Percentiles rank a stretch among this genome's conserved stretches.
Evolutionary conservation across 2,888 invertebrate species (phyloP).

Genomic region (Spilarctia lutea): DNA sequence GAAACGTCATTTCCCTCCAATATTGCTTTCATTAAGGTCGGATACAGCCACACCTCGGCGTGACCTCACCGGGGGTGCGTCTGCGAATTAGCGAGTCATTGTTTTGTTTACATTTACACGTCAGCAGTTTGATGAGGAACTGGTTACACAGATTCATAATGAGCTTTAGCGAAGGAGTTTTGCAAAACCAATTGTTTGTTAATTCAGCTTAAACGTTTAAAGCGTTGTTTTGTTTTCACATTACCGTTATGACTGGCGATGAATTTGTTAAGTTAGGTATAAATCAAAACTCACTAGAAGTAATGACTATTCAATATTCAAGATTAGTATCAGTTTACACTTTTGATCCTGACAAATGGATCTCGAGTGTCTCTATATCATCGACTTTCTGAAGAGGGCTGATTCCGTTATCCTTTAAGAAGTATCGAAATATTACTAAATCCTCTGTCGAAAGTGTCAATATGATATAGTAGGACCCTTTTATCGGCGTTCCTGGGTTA

Average conservation of each 20-base stretch:
- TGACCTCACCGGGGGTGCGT: slow-evolving; percentile 73
- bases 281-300: slow-evolving; percentile 23
- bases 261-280: background rate
- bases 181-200: slow-evolving; percentile 23
- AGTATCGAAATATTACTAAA: slow-evolving; percentile 74
- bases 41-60: slow-evolving; percentile 69
- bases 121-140: slow-evolving; percentile 73
- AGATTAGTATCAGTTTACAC: slow-evolving; percentile 28
- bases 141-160: slow-evolving; percentile 64
- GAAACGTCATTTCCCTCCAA: slow-evolving; percentile 50
- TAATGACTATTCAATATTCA: slow-evolving; percentile 41
- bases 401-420: slow-evolving; percentile 68
- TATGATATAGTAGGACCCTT: slow-evolving; percentile 82
- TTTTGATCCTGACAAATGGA: slow-evolving; percentile 59
- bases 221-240: slow-evolving; percentile 8
- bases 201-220: slow-evolving; percentile 21
- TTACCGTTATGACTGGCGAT: background rate
- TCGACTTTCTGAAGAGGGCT: slow-evolving; percentile 52
- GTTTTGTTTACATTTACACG: slow-evolving; percentile 86
- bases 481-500: slow-evolving; percentile 67
- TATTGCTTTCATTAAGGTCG: slow-evolving; percentile 58
- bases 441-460: slow-evolving; percentile 79
- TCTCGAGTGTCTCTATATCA: slow-evolving; percentile 58
- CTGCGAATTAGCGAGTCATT: slow-evolving; percentile 81
- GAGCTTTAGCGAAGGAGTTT: slow-evolving; percentile 42